Percentiles rank a stretch among this genome's conserved stretches.
phyloP scores from a whole-genome alignment of 2,888 invertebrate genomes.

The Drosophila colorata region DNA sequence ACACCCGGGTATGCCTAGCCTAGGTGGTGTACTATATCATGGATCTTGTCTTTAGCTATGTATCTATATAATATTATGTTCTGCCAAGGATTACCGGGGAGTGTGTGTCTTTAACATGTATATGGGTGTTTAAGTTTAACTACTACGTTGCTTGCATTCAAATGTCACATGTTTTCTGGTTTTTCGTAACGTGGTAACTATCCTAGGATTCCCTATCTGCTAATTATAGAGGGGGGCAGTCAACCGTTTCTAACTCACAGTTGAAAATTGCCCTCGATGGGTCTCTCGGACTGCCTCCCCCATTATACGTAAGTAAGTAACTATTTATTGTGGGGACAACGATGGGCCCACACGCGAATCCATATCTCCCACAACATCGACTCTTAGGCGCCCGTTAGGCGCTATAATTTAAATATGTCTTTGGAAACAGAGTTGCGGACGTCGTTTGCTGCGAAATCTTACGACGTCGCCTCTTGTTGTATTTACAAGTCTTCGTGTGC shows the following conservation, averaged over 20 bases:
- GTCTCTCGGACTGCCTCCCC: constrained; percentile 15
- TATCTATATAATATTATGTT: constrained; percentile 41
- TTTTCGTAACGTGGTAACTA: constrained; percentile 29
- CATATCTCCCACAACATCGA: constrained; percentile 24
- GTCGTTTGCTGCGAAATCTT: constrained; percentile 74
- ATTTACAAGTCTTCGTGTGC: constrained; percentile 77
- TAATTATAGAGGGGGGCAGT: constrained; percentile 32
- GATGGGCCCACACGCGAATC: constrained; percentile 30
- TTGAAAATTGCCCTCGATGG: constrained; percentile 21
- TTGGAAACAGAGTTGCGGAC: constrained; percentile 71
- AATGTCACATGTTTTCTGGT: constrained; percentile 62
- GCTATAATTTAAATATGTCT: constrained; percentile 71
- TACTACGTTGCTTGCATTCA: constrained; percentile 70
- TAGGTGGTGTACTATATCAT: constrained; percentile 30
- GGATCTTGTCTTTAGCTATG: constrained; percentile 27
- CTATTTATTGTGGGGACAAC: constrained; percentile 52
- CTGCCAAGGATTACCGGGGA: constrained; percentile 19
- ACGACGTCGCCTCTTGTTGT: constrained; percentile 75
- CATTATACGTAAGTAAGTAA: constrained; percentile 55
- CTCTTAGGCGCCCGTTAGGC: constrained; percentile 28
- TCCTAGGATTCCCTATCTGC: constrained; percentile 30
- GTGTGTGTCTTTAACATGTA: constrained; percentile 45
- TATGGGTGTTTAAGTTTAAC: constrained; percentile 33
- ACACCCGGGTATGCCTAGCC: constrained; percentile 39
- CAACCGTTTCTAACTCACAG: constrained; percentile 6